These are phyloP conservation scores for Helicolenus hilgendorfi DNA, from an alignment of 2,797 vertebrate genomes.

Conservation along the genomic window DNA sequence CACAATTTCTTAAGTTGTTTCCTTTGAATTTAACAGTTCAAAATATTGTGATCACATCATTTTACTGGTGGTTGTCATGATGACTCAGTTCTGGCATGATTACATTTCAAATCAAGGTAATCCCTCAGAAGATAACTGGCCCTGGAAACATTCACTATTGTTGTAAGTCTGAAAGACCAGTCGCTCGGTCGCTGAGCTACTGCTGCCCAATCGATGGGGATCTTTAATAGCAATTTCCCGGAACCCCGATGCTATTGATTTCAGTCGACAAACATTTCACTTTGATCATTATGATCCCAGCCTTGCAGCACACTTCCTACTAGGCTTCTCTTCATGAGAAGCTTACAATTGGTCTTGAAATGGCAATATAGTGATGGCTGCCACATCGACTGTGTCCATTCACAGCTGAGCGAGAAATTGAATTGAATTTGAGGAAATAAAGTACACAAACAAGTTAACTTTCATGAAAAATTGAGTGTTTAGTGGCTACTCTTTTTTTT, in stretches of 20 bases:
- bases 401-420: conserved; percentile 41
- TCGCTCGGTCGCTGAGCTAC: conserved; percentile 68
- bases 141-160: conserved; percentile 59
- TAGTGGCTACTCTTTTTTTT: conserved; percentile 1
- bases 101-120: conserved; percentile 65
- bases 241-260: conserved; percentile 85
- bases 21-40: background rate
- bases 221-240: conserved; percentile 89
- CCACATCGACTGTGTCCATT: conserved; percentile 48
- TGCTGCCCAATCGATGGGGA: conserved; percentile 77
- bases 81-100: conserved; percentile 53
- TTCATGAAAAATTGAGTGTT: background rate
- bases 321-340: conserved; percentile 67
- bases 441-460: conserved; percentile 62
- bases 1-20: background rate
- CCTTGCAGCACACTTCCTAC: conserved; percentile 81
- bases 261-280: conserved; percentile 86
- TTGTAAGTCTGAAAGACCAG: conserved; percentile 58
- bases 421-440: conserved; percentile 57
- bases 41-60: background rate
- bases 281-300: conserved; percentile 86
- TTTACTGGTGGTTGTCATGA: background rate
- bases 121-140: conserved; percentile 63
- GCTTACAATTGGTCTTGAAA: conserved; percentile 75
- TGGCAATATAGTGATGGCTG: conserved; percentile 64